Conservation (phyloP, 2,113 vertebrate genomes). For the Platanista minor region DNA sequence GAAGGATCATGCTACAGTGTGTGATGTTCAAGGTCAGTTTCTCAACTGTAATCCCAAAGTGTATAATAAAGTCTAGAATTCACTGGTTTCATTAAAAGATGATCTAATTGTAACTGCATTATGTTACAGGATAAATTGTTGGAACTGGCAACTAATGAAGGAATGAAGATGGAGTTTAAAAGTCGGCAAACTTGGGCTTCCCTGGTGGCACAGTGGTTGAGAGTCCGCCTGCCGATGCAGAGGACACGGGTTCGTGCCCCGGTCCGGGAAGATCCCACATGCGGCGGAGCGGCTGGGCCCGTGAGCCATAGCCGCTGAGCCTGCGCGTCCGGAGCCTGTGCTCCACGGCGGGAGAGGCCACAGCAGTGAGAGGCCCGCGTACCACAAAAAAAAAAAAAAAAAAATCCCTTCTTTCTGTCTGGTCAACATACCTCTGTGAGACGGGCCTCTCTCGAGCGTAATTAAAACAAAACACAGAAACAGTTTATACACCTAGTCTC, state of each 20-base stretch:
- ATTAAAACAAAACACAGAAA: not conserved
- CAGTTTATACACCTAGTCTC: not conserved
- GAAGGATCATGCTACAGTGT: not conserved
- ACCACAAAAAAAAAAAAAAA: too few species aligned
- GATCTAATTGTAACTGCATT: not conserved
- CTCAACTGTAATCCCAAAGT: not conserved
- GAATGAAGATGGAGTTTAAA: not conserved
- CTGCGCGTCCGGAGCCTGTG: too few species aligned
- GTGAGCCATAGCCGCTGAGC: too few species aligned
- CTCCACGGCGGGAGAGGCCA: too few species aligned
- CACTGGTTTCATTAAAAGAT: not conserved
- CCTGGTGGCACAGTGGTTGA: too few species aligned
- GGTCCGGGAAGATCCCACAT: too few species aligned
- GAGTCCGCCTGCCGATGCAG: too few species aligned
- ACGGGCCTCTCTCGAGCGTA: not conserved
- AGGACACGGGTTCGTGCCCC: too few species aligned
- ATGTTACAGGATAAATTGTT: not conserved
- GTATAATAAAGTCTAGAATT: not conserved
- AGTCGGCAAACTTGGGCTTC: not conserved
- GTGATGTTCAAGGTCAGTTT: not conserved
- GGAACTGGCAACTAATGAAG: not conserved
- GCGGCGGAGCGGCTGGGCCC: too few species aligned
- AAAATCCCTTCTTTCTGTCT: not conserved
- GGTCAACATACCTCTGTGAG: not conserved
- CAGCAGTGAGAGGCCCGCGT: too few species aligned